These are phyloP conservation scores for Verasper variegatus DNA, from an alignment of 2,113 vertebrate species.

Conservation along the genomic window DNA sequence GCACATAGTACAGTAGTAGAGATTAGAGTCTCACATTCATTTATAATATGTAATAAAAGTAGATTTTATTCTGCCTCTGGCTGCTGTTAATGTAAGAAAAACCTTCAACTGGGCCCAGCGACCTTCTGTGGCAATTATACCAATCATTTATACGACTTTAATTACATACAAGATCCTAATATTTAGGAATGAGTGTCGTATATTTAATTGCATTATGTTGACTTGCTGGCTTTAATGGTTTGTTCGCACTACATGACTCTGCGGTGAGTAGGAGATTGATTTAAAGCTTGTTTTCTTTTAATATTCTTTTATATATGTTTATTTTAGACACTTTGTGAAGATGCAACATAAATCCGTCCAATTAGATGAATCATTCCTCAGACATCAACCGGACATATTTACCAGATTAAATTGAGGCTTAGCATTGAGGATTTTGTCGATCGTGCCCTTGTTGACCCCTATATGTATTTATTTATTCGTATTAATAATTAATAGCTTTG, in stretches of 20 bases:
- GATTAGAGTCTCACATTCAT: conserved; percentile 9
- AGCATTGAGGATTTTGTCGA: not conserved
- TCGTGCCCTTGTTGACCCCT: not conserved
- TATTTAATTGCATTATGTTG: not conserved
- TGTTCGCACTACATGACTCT: not conserved
- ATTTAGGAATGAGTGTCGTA: not conserved
- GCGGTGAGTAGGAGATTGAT: not conserved
- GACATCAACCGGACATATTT: not conserved
- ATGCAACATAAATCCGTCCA: not conserved
- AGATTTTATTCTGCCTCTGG: conserved; percentile 8
- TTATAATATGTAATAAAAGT: conserved; percentile 11
- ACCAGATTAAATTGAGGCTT: not conserved
- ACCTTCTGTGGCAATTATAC: not conserved
- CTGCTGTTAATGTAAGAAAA: conserved; percentile 20
- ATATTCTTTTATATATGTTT: too few species aligned
- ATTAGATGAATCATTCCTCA: conserved; percentile 3
- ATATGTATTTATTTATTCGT: not conserved
- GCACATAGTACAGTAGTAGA: not conserved
- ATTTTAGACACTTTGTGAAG: not conserved
- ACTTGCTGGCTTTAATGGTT: not conserved
- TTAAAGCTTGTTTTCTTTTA: not conserved
- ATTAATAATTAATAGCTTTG: not conserved
- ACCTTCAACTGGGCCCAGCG: not conserved
- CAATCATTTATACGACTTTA: not conserved
- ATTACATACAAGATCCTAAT: not conserved